Evolutionary conservation across 2,888 invertebrate genomes (phyloP), one percentile per base, ranked within the genome.

Genomic region (Callimorpha dominula): DNA sequence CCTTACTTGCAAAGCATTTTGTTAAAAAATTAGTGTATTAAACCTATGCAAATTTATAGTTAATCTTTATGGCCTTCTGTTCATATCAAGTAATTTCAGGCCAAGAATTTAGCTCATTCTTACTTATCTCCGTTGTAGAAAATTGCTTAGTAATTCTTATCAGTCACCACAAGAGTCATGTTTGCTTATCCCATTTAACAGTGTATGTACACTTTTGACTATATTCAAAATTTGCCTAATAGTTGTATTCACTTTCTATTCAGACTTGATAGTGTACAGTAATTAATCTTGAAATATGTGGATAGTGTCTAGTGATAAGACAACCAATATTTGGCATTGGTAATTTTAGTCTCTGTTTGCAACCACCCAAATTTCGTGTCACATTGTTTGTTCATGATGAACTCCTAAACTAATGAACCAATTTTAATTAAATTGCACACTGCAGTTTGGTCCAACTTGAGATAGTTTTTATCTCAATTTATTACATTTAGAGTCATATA

Each of bases 91-190:
- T 65, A 40, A 43, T 66, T 73, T 60, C 66, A 77, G 80, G 84
- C 71, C 73, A 72, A 60, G 43, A 69, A 70, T 73, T 78, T 77
- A 78, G 72, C 75, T 77, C 75, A 74, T 76, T 72, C 49, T 73
- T 63, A 65, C 65, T 76, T 82, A 75, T 79, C 77, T 81, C 14
- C 46, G 40, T 57, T 5, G 54, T 42, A 43, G 54, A n/a, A 66
- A 74, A 80, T 72, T 75, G 69, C 68, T 76, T 77, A 73, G 54
- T 54, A 42, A 49, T 50, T 68, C 66, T 78, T 83, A 85, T 84
- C 83, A 83, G 80, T 80, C 79, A 79, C 11, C 46, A 14, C 52
- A 49, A 75, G 64, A 75, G 74, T 75, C 65, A 76, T 85, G 77
- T 84, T 74, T 84, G 67, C 74, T 75, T 72, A 77, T 74, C 79